Evolutionary conservation across 30 jellyfish, hydroid and myxozoan genomes (phyloP).

Genomic region (Morbakka virulenta): DNA sequence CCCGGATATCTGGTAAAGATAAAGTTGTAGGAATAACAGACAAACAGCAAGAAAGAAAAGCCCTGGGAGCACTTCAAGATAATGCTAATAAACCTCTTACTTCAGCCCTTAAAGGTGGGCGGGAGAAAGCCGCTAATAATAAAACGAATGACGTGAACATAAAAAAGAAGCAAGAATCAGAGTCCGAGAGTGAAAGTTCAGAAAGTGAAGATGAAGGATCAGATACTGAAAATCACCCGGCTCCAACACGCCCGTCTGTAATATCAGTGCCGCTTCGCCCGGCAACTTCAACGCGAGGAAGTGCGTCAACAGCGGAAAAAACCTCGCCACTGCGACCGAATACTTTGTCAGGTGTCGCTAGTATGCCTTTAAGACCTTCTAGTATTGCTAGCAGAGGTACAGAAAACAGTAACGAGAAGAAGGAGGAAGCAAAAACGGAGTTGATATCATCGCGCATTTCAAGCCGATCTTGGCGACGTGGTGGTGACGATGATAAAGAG

Average conservation of each 20-base stretch:
- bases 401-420: no score
- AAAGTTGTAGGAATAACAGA: no score
- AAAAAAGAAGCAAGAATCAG: slow-evolving; percentile 8
- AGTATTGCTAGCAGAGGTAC: slow-evolving; percentile 30
- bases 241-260: slow-evolving; percentile 15
- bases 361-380: slow-evolving; percentile 45
- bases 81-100: slow-evolving; percentile 22
- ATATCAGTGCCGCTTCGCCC: slow-evolving; percentile 55
- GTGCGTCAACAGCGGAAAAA: slow-evolving; percentile 49
- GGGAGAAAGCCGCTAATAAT: slow-evolving; percentile 34
- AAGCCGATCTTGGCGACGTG: slow-evolving; percentile 17
- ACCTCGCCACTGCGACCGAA: slow-evolving; percentile 42
- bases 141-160: slow-evolving; percentile 20
- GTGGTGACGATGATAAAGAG: slow-evolving; percentile 7
- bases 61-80: slow-evolving; percentile 4
- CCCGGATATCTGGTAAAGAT: no score
- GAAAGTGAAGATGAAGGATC: slow-evolving; percentile 51
- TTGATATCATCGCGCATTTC: slow-evolving; percentile 11
- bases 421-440: slow-evolving; percentile 40
- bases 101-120: slow-evolving; percentile 77
- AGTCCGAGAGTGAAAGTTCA: slow-evolving; percentile 40
- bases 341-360: slow-evolving; percentile 29
- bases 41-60: slow-evolving; percentile 2
- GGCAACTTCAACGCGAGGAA: slow-evolving; percentile 31
- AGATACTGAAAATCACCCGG: slow-evolving; percentile 59